Evolutionary conservation across 2,797 vertebrate species (phyloP), one percentile per base, ranked within the genome.

Genomic region (Pipistrellus pygmaeus): DNA sequence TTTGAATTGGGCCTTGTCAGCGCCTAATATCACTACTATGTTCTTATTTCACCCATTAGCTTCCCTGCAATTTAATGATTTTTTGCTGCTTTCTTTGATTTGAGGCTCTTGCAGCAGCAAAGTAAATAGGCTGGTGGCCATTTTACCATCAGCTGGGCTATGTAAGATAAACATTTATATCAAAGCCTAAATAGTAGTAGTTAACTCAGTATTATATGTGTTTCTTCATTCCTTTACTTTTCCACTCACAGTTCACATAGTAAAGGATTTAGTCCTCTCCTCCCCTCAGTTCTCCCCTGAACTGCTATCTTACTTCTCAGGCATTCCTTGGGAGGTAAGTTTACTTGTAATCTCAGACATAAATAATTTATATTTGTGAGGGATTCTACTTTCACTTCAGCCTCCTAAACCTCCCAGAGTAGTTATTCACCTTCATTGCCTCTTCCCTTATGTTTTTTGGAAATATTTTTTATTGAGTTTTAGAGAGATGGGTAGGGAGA

Each of bases 301-400:
- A 53, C 10, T 85, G 17, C 7, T 64, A 55, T 62, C 51, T 78
- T 68, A 21, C 86, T 78, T 78, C 12, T 89, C 21, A 82, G 21
- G 55, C 5, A 76, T 10, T 66, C 10, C 17, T 88, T 92, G 35
- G 90, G 14, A 92, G 76, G 20, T 53, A 38, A 90, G 41, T 88
- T 88, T 88, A n/a, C 53, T 80, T 96, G 20, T 86, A 90, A 90
- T 92, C 32, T 20, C 53, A 76, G 38, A 76, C 18, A 62, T 87
- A 78, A 76, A 46, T 96, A 85, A 86, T 85, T 69, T 57, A 14
- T 30, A 72, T 81, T 91, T 93, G 11, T 85, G 86, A 88, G 41
- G 46, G 53, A 81, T 62, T 83, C 15, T 2, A 0, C 87, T 80
- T 68, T 86, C 9, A 80, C 2, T 81, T 84, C 2, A 91, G 38